Conservation (phyloP, 2,888 invertebrate species). For the Ceriagrion tenellum region DNA sequence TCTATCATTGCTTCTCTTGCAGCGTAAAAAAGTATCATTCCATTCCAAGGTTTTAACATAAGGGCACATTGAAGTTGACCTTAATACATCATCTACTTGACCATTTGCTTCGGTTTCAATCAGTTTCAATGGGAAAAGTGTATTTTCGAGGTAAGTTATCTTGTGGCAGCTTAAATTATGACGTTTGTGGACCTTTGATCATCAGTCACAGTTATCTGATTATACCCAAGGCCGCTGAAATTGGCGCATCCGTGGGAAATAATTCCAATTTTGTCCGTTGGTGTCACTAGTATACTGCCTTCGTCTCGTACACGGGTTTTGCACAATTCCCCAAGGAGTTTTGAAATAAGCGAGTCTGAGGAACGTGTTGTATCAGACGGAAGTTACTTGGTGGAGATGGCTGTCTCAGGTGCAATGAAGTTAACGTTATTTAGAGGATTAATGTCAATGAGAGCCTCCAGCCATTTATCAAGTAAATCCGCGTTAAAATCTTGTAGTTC, state of each 20-base stretch:
- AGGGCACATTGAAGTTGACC: no score
- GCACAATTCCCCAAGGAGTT: conserved; percentile 7
- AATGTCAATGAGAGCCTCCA: conserved; percentile 37
- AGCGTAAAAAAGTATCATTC: no score
- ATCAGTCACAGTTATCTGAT: conserved; percentile 49
- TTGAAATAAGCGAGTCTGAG: background rate
- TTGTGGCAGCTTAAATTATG: background rate
- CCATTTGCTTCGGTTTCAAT: no score
- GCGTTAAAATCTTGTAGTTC: conserved; percentile 22
- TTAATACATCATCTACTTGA: no score
- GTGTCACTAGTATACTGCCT: conserved; percentile 32
- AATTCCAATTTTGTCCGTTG: conserved; percentile 41
- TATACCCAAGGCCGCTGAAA: conserved; percentile 54
- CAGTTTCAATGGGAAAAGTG: background rate
- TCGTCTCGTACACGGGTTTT: background rate
- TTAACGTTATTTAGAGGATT: conserved; percentile 25
- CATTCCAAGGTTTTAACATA: no score
- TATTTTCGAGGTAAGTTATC: background rate
- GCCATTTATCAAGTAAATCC: conserved; percentile 56
- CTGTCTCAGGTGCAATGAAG: conserved; percentile 30
- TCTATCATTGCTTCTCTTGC: no score
- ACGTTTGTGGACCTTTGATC: background rate
- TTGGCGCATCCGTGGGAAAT: conserved; percentile 39
- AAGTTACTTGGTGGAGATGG: background rate
- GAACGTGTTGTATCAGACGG: background rate